Percentiles rank a stretch among this genome's conserved stretches.
These are phyloP conservation scores for Sycobia sp. DNA, from an alignment of 1,140 invertebrate species.

Conservation along the genomic window DNA sequence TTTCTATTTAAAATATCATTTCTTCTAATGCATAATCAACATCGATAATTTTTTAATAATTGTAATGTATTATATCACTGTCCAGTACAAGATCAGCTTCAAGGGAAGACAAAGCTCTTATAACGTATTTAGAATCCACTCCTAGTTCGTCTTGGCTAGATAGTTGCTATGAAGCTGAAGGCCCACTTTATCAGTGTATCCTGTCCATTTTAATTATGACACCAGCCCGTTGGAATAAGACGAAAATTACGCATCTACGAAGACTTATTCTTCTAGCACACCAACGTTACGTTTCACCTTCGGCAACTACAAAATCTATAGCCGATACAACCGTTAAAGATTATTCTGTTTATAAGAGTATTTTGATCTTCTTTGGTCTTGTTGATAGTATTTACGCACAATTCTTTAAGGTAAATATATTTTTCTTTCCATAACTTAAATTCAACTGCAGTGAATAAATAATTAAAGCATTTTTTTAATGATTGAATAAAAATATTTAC, in stretches of 20 bases:
- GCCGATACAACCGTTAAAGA: conserved; percentile 68
- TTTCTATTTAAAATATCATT: no score
- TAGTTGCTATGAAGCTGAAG: conserved; percentile 85
- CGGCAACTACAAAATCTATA: conserved; percentile 62
- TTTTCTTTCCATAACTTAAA: conserved; percentile 1
- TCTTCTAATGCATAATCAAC: no score
- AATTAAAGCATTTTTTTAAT: not conserved
- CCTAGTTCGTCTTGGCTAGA: conserved; percentile 73
- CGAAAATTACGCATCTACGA: conserved; percentile 74
- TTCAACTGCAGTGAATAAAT: not conserved
- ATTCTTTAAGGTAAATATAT: conserved; percentile 78
- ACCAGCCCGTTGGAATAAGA: conserved; percentile 71
- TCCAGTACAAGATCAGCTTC: conserved; percentile 74
- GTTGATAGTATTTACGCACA: conserved; percentile 78
- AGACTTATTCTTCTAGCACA: conserved; percentile 82
- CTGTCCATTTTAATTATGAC: conserved; percentile 81
- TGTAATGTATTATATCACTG: conserved; percentile 1
- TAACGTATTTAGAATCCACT: conserved; percentile 70
- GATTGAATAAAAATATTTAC: no score
- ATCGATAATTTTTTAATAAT: no score
- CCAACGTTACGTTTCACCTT: conserved; percentile 68
- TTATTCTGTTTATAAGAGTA: conserved; percentile 84
- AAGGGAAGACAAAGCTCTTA: conserved; percentile 76
- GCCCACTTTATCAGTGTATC: conserved; percentile 83
- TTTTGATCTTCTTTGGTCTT: conserved; percentile 83